Conservation (phyloP, 23 tunicate genomes). For the Clavelina lepadiformis region DNA sequence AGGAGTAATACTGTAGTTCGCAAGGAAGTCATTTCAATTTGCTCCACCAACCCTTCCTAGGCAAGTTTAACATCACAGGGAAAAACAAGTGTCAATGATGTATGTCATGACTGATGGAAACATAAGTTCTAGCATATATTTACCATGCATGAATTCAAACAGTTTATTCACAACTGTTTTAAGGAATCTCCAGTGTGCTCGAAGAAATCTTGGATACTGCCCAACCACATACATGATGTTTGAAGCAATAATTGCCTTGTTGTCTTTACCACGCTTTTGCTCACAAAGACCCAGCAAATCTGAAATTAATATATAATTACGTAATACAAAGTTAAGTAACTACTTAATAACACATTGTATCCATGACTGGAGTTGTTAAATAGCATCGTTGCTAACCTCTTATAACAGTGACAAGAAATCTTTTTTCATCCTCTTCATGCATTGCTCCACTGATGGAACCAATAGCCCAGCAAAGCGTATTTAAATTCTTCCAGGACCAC, state of each 20-base stretch:
- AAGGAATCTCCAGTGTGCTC: conserved; percentile 99
- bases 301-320: conserved; percentile 3
- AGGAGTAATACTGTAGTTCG: no score
- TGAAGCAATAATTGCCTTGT: conserved; percentile 99
- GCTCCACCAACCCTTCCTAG: background rate
- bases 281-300: conserved; percentile 98
- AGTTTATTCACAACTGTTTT: conserved; percentile 99
- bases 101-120: no score
- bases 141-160: conserved; percentile 99
- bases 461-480: conserved; percentile 99
- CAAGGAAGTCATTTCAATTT: background rate
- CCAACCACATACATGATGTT: conserved; percentile 99
- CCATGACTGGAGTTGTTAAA: background rate
- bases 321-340: background rate
- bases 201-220: conserved; percentile 95
- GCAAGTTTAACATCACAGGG: no score
- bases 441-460: conserved; percentile 99
- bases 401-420: conserved; percentile 95
- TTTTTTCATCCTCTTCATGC: conserved; percentile 99
- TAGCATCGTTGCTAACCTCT: conserved; percentile 56
- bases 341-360: background rate
- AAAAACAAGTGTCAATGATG: no score
- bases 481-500: conserved; percentile 97
- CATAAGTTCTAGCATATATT: no score
- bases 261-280: conserved; percentile 97